These are phyloP conservation scores for Orchesella cincta DNA, from an alignment of 1,140 invertebrate genomes.

Conservation along the genomic window DNA sequence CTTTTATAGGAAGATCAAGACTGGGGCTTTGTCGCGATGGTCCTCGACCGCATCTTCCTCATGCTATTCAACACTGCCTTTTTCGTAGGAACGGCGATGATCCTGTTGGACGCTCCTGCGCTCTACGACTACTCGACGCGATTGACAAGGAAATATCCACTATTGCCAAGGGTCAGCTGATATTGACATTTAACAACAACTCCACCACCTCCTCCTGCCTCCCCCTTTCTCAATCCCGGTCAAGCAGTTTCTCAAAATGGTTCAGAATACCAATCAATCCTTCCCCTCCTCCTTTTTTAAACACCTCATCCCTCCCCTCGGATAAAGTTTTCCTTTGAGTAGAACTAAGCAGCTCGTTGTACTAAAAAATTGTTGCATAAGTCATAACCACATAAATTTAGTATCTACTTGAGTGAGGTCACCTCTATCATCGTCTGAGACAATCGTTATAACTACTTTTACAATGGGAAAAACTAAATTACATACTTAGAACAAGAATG, in stretches of 20 bases:
- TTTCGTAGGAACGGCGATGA: slow-evolving; percentile 80
- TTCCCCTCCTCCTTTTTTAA: too few species aligned
- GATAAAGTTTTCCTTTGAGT: too few species aligned
- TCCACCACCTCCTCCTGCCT: not conserved
- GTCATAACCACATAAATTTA: too few species aligned
- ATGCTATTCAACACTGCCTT: slow-evolving; percentile 93
- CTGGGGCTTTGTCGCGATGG: slow-evolving; percentile 99
- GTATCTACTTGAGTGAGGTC: too few species aligned
- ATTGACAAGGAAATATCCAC: slow-evolving; percentile 84
- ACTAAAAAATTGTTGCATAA: too few species aligned
- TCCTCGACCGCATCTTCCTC: slow-evolving; percentile 92
- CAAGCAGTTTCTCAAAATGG: too few species aligned
- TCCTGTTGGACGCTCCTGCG: slow-evolving; percentile 84
- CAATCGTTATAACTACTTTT: not conserved
- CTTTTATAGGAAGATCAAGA: slow-evolving; percentile 85
- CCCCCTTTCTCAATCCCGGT: not conserved
- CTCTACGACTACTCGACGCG: slow-evolving; percentile 83
- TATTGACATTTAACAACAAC: not conserved
- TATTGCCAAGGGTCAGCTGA: slow-evolving; percentile 70
- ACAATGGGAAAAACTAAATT: too few species aligned
- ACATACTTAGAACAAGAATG: too few species aligned
- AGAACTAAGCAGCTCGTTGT: too few species aligned
- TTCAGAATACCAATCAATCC: too few species aligned
- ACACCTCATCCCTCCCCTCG: too few species aligned
- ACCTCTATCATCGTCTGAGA: not conserved